Percentiles rank a stretch among this genome's conserved stretches.
Conservation (phyloP, 2,113 vertebrate genomes). For the Manacus vitellinus region DNA sequence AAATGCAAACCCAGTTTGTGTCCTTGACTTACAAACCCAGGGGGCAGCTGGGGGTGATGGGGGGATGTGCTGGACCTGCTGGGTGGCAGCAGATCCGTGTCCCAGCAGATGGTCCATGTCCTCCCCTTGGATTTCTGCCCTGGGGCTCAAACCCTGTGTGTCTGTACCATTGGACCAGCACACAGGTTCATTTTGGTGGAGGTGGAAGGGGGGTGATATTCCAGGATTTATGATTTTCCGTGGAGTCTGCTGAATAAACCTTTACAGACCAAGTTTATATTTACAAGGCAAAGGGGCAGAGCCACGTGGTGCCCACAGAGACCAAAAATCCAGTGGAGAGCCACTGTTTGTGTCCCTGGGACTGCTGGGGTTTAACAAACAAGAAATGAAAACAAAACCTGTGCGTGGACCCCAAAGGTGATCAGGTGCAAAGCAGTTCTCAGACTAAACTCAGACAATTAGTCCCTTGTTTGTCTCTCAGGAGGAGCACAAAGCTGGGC, state of each 20-base stretch:
- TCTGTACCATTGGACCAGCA: background rate
- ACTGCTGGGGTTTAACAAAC: background rate
- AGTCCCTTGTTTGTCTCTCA: background rate
- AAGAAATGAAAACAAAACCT: background rate
- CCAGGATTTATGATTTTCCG: background rate
- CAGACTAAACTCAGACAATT: background rate
- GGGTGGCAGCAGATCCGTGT: background rate
- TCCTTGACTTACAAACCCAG: background rate
- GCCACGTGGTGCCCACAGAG: background rate
- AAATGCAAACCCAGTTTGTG: background rate
- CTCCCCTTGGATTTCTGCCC: background rate
- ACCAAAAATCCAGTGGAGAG: background rate
- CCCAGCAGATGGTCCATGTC: background rate
- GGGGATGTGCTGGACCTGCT: background rate
- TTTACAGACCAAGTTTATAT: background rate
- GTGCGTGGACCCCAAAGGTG: background rate
- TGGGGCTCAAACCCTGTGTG: rapidly evolving
- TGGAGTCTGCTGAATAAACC: background rate
- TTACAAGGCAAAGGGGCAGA: background rate
- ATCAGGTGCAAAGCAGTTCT: background rate
- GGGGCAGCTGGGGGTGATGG: background rate
- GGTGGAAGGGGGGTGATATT: background rate
- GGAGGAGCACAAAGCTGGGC: background rate
- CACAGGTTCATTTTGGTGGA: background rate
- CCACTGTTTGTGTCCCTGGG: background rate